Conservation (phyloP, 37 sponge, comb jelly and placozoan genomes). For the Aplysina aerophoba region DNA sequence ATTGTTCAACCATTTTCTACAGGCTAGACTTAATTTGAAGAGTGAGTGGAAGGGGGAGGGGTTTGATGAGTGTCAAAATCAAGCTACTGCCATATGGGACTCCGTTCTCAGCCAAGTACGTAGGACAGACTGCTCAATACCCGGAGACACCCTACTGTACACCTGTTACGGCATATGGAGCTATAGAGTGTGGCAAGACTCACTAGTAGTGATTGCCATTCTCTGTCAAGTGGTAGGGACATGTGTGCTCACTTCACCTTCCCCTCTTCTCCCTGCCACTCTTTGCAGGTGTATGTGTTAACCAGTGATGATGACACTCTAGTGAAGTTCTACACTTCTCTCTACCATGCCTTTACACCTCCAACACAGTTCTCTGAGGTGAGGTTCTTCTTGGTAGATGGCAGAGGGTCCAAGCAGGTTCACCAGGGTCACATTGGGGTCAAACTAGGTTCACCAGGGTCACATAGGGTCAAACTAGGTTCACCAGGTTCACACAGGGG, state of each 20-base stretch:
- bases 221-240: too few relatives aligned
- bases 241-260: too few relatives aligned
- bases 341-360: constrained; percentile 53
- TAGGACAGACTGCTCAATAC: background rate
- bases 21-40: constrained; percentile 38
- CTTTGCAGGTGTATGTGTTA: constrained; percentile 21
- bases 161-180: too few relatives aligned
- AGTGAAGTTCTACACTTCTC: constrained; percentile 54
- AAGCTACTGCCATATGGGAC: constrained; percentile 31
- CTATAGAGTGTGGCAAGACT: too few relatives aligned
- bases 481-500: background rate
- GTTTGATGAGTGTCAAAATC: background rate
- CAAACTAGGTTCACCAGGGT: too few relatives aligned
- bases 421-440: background rate
- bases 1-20: background rate
- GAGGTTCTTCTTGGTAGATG: too few relatives aligned
- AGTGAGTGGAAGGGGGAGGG: constrained; percentile 34
- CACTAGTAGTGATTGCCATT: too few relatives aligned
- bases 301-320: background rate
- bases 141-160: too few relatives aligned
- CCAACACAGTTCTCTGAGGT: constrained; percentile 64
- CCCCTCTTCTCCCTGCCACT: too few relatives aligned
- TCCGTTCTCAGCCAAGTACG: constrained; percentile 27
- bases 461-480: too few relatives aligned
- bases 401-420: background rate